Percentiles rank a stretch among this genome's conserved stretches.
These are phyloP conservation scores for Sarcoramphus papa DNA, from an alignment of 2,797 vertebrate species.

Conservation along the genomic window DNA sequence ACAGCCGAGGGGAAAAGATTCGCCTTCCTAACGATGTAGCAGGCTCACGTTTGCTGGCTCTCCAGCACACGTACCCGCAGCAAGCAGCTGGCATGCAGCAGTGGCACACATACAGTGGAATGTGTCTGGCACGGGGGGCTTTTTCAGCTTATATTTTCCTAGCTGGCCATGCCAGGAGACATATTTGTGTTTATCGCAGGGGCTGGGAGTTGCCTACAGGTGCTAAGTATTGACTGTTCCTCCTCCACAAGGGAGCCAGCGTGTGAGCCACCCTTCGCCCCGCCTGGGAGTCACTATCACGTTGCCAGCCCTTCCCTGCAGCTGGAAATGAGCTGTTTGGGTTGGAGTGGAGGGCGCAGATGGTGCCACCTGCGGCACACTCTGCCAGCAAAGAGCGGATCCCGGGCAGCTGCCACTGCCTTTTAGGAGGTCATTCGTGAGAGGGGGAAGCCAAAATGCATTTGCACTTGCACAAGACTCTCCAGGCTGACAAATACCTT, in stretches of 20 bases:
- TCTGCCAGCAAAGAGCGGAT: not conserved
- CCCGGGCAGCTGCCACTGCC: not conserved
- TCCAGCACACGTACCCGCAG: not conserved
- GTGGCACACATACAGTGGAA: not conserved
- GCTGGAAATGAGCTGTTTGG: slow-evolving; percentile 27
- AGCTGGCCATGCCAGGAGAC: slow-evolving; percentile 32
- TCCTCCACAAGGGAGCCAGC: slow-evolving; percentile 39
- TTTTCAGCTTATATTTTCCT: slow-evolving; percentile 36
- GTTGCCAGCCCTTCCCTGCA: not conserved
- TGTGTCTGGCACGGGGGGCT: not conserved
- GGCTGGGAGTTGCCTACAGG: slow-evolving; percentile 19
- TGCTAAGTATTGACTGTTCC: slow-evolving; percentile 20
- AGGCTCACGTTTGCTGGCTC: not conserved
- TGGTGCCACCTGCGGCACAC: slow-evolving; percentile 4
- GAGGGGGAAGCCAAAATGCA: not conserved
- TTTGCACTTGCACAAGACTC: not conserved
- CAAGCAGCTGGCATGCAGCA: not conserved
- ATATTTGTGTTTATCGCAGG: slow-evolving; percentile 54
- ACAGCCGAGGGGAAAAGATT: not conserved
- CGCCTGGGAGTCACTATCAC: not conserved
- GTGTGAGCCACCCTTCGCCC: not conserved
- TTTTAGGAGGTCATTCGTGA: not conserved
- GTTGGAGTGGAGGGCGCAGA: not conserved
- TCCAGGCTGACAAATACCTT: not conserved
- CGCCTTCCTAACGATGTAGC: not conserved